These are phyloP conservation scores for Enteromius unitaeniatus DNA, from an alignment of 2,797 vertebrate genomes.

Conservation along the genomic window DNA sequence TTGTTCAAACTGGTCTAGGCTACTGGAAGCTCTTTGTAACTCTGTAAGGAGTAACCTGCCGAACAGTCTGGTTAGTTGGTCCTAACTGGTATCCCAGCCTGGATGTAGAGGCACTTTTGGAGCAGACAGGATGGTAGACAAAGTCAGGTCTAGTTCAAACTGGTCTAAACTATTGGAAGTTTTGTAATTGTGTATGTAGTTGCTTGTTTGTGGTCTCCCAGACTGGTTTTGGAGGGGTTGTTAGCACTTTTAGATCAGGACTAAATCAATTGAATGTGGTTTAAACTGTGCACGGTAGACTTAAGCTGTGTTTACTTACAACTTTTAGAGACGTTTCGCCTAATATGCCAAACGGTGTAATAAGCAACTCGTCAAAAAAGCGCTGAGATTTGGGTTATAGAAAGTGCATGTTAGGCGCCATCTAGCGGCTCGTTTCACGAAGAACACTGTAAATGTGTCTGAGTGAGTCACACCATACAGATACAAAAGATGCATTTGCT, in stretches of 20 bases:
- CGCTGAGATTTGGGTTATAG: not conserved
- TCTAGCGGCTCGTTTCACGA: constrained; percentile 19
- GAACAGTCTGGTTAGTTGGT: not conserved
- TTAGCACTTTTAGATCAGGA: not conserved
- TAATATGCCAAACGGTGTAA: not conserved
- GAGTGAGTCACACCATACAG: not conserved
- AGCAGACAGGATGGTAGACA: not conserved
- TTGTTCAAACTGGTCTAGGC: not conserved
- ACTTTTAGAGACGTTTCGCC: not conserved
- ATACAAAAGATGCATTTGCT: not conserved
- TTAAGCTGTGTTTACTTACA: not conserved
- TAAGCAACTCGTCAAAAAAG: not conserved
- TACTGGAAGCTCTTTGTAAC: not conserved
- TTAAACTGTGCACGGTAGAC: not conserved
- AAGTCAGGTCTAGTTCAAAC: not conserved
- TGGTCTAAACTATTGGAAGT: not conserved
- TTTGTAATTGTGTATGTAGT: not conserved
- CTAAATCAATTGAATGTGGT: not conserved
- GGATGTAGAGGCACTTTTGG: not conserved
- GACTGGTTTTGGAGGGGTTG: not conserved
- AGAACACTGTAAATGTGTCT: not conserved
- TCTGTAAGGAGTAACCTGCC: not conserved
- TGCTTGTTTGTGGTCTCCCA: too few relatives aligned
- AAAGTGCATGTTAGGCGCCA: not conserved
- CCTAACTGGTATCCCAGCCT: not conserved